Base-by-base conservation (phyloP, 2,888 invertebrate genomes). In the Dromius quadrimaculatus region DNA sequence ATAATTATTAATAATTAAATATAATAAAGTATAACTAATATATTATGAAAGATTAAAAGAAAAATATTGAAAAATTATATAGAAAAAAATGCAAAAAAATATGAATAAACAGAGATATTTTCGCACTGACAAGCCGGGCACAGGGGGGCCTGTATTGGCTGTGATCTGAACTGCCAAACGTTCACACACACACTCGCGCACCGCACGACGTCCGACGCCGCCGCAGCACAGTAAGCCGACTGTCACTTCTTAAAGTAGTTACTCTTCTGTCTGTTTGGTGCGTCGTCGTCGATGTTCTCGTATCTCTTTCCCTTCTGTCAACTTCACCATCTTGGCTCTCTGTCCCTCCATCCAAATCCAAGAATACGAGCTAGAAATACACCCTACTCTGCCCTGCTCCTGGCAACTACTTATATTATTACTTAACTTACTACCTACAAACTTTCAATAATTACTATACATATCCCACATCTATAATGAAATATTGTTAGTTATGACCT, bases 141-240 rank as follows among this genome's bases (percentile, higher is more conserved):
- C 74, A 61, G 66, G 76, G 79, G 81, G 81, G 80, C 79, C 79
- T 76, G 77, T 71, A 72, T 79, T 77, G 82, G 82, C 83, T 83
- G 83, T 83, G 83, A 83, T 81, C 78, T 79, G 79, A 81, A 81
- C 81, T 81, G 81, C 81, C 82, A 81, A 78, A 78, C 74, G 75
- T 62, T 74, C 76, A 76, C 76, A 70, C 70, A 70, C 70, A 70
- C 70, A 70, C 62, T 62, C 68, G 59, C 68, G 59, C 68, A 54
- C 68, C 59, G 34, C 45, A 19, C 41, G 22, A 23, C 50, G 22
- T n/a, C n/a, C 47, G 38, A 20, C 50, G 36, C n/a, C 23, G 17
- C 9, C 22, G 19, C 45, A 22, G 19, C n/a, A n/a, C 61, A 70
- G 70, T 70, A 70, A 62, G 71, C 71, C 64, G 54, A 50, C 70